These are phyloP conservation scores for Limnephilus marmoratus DNA, from an alignment of 2,888 invertebrate genomes.

Conservation along the genomic window DNA sequence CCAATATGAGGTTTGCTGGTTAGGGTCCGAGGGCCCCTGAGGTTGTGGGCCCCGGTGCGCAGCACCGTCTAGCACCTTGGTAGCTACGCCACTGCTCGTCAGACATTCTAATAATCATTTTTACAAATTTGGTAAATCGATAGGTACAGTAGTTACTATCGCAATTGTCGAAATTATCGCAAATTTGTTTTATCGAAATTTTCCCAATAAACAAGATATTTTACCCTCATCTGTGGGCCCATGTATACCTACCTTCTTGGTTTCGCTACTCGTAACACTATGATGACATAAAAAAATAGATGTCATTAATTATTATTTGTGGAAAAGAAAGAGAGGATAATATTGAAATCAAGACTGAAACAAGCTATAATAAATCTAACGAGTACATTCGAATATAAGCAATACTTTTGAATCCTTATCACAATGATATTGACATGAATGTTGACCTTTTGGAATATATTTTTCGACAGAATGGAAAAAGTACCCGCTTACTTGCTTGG, in stretches of 20 bases:
- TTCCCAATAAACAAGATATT: neutral
- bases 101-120: too few species aligned
- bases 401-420: neutral
- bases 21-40: too few species aligned
- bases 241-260: too few species aligned
- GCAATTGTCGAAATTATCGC: neutral
- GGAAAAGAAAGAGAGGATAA: neutral
- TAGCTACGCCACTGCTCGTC: too few species aligned
- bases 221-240: neutral
- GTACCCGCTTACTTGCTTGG: neutral
- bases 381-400: neutral
- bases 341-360: neutral
- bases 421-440: neutral
- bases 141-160: neutral
- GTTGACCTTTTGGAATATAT: neutral
- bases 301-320: neutral
- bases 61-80: too few species aligned
- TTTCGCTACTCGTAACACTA: neutral
- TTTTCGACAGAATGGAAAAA: neutral
- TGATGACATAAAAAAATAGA: neutral
- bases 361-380: neutral
- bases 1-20: too few species aligned
- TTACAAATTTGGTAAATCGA: too few species aligned
- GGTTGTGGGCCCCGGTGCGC: too few species aligned
- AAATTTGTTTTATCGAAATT: neutral